Percentiles rank a stretch among this genome's conserved stretches.
These are phyloP conservation scores for Smittia aterrima DNA, from an alignment of 2,888 invertebrate species.

Conservation along the genomic window DNA sequence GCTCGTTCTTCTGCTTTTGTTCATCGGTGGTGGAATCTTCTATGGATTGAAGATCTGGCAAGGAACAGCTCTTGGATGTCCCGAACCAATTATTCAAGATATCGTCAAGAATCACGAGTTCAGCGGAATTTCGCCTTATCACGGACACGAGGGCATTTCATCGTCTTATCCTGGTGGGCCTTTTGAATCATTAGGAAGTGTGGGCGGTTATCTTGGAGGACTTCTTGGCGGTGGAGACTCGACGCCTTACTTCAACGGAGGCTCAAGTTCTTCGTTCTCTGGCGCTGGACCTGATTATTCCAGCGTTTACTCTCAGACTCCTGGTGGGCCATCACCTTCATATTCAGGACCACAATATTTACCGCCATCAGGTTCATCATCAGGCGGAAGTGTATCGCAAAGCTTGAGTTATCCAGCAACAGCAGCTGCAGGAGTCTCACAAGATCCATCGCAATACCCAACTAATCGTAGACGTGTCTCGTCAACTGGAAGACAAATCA, in stretches of 20 bases:
- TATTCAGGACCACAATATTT: neutral
- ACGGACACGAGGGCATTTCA: neutral
- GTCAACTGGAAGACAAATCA: conserved; percentile 1
- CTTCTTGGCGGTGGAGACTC: neutral
- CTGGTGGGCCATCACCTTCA: neutral
- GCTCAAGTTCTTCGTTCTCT: neutral
- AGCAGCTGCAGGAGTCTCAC: neutral
- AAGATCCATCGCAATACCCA: neutral
- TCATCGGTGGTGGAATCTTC: conserved; percentile 31
- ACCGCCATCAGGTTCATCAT: neutral
- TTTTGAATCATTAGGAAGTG: neutral
- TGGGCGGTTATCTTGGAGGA: neutral
- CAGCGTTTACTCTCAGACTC: neutral
- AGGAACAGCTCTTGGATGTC: conserved; percentile 34
- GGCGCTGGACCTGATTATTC: neutral
- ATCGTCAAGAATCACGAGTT: neutral
- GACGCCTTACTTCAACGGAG: neutral
- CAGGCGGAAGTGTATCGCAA: neutral
- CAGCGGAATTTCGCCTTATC: conserved; percentile 14
- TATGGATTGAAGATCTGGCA: conserved; percentile 41
- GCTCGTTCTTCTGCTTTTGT: conserved; percentile 29
- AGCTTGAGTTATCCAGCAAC: neutral
- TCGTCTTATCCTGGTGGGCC: conserved; percentile 10
- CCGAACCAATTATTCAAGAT: conserved; percentile 37
- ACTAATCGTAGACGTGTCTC: neutral